phyloP scores from a whole-genome alignment of 2,888 invertebrate genomes.

The Noctua comes region DNA sequence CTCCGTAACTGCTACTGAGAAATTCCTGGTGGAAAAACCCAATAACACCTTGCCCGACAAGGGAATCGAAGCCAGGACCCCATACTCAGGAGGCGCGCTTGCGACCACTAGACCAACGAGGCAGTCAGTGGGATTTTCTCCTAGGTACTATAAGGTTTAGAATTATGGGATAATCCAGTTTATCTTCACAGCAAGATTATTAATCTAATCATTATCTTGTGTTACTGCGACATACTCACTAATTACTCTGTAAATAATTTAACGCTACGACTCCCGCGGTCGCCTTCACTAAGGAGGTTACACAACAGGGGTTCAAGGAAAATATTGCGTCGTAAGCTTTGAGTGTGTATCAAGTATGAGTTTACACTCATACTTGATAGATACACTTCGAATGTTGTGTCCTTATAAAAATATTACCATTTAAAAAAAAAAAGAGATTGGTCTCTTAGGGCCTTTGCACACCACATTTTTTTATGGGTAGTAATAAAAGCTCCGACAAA shows the following conservation, averaged over 20 bases:
- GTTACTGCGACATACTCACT: slow-evolving; percentile 8
- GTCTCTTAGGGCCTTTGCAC: too few species aligned
- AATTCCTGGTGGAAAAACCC: background rate
- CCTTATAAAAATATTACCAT: too few species aligned
- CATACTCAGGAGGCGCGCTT: background rate
- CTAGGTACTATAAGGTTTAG: background rate
- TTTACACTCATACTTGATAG: background rate
- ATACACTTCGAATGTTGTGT: background rate
- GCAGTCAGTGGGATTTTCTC: background rate
- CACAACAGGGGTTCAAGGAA: slow-evolving; percentile 4
- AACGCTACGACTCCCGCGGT: slow-evolving; percentile 27
- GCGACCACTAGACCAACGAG: background rate
- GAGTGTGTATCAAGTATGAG: too few species aligned
- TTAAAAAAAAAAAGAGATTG: too few species aligned
- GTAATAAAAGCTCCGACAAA: too few species aligned
- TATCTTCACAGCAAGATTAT: too few species aligned
- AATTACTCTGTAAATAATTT: slow-evolving; percentile 49
- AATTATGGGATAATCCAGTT: background rate
- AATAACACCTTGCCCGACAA: background rate
- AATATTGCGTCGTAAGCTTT: slow-evolving; percentile 8
- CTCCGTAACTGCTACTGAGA: background rate
- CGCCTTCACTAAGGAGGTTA: slow-evolving; percentile 32
- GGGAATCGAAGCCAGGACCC: background rate
- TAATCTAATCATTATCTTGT: slow-evolving; percentile 2
- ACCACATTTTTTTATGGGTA: too few species aligned